These are phyloP conservation scores for Pseudomyrmex dendroicus DNA, from an alignment of 1,140 invertebrate species.

Conservation along the genomic window DNA sequence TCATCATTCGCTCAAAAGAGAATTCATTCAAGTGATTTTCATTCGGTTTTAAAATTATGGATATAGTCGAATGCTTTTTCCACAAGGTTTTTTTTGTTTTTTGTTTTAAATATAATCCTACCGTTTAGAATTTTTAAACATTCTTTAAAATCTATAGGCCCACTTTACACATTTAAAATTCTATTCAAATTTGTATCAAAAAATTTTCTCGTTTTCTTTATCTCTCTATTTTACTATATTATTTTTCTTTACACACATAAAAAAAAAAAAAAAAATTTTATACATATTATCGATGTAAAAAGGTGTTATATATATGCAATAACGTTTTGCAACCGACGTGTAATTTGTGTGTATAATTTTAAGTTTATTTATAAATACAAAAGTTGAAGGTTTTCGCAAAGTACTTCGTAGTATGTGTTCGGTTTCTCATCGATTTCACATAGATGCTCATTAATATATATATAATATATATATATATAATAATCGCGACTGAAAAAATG, in stretches of 20 bases:
- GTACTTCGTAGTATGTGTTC: conserved; percentile 26
- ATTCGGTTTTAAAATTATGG: conserved; percentile 67
- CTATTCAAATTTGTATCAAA: conserved; percentile 68
- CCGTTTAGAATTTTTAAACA: conserved; percentile 51
- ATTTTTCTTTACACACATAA: conserved; percentile 4
- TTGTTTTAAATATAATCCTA: no score
- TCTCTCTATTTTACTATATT: not conserved
- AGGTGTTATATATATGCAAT: conserved; percentile 42
- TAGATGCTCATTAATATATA: no score
- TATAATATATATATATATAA: conserved; percentile 7
- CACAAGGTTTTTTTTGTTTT: no score
- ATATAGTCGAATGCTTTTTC: conserved; percentile 64
- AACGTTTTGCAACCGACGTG: conserved; percentile 22
- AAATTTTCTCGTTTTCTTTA: conserved; percentile 34
- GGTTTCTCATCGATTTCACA: conserved; percentile 31
- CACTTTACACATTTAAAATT: conserved; percentile 59
- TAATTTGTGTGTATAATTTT: conserved; percentile 52
- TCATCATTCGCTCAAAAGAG: conserved; percentile 71
- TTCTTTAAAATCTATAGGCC: conserved; percentile 68
- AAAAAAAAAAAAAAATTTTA: conserved; percentile 35
- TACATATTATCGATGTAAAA: conserved; percentile 40
- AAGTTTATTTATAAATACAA: conserved; percentile 61
- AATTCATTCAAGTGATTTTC: conserved; percentile 66
- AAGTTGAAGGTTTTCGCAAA: conserved; percentile 52
- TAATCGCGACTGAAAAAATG: conserved; percentile 43